Base-by-base conservation (phyloP, 2,113 vertebrate genomes). In the Chaetorhynchus papuensis region DNA sequence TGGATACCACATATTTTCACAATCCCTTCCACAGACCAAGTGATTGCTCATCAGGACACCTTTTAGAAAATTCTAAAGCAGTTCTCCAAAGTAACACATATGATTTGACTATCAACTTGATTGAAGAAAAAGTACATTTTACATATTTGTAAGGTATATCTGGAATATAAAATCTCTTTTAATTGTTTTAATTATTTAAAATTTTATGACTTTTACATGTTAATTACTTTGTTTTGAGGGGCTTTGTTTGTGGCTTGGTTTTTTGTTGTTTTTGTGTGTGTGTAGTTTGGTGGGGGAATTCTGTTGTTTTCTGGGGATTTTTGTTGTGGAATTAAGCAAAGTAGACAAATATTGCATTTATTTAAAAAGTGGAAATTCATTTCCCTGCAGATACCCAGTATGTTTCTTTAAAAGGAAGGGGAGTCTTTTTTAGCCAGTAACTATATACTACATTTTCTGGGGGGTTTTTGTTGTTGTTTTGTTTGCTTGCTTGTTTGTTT, bases 1-100 rank as follows among this genome's bases (percentile, higher is more conserved):
- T 93, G 31, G 82, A 93, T 94, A 75, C 30, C 24, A 75, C 53
- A 63, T 87, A 78, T 94, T 93, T 95, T 87, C 83, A 82, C 50
- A 90, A 64, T 66, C 15, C 21, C 85, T 90, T 66, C 41, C 59
- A 54, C 69, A 87, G 23, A 94, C 30, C 2, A 3, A 90, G 53
- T 63, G 31, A 83, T 89, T 96, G 87, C 83, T 96, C 50, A 91
- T 56, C 61, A 83, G 27, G 76, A 89, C 30, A 85, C 8, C 13
- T 77, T 76, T 59, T 53, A 86, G 49, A 89, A 94, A 93, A 68
- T 65, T 70, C 22, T 49, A 61, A 89, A 83, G 12, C 7, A 75
- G 16, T 52, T 33, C 21, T 49, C 26, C 41, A 65, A 59, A 72
- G 31, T 33, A 71, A 39, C 1, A 2, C 2, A 13, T 50, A 15